Evolutionary conservation across 2,888 invertebrate genomes (phyloP).

Genomic region (Marronus borbonicus): DNA sequence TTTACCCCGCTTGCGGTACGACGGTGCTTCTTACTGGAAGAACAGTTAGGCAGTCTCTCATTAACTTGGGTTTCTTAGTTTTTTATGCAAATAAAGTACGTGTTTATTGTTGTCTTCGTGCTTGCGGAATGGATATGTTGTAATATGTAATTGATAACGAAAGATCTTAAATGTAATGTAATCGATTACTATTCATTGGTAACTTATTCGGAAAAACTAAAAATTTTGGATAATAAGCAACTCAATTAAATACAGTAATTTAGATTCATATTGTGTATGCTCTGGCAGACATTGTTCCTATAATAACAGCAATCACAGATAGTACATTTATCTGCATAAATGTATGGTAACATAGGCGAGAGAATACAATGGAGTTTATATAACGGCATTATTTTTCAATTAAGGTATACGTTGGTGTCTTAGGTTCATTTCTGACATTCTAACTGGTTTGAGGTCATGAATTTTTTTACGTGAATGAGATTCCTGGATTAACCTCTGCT

Average conservation of each 20-base stretch:
- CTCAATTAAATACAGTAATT: background rate
- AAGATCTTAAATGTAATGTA: too few relatives aligned
- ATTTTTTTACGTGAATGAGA: background rate
- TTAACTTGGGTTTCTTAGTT: too few relatives aligned
- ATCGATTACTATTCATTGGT: too few relatives aligned
- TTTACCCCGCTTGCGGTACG: too few relatives aligned
- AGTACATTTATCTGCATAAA: slow-evolving; percentile 20
- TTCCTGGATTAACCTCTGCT: background rate
- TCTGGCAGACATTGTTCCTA: slow-evolving; percentile 15
- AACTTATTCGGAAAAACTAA: too few relatives aligned
- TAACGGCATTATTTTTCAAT: slow-evolving; percentile 28
- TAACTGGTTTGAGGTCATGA: background rate
- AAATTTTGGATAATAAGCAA: background rate
- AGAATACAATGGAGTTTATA: slow-evolving; percentile 14
- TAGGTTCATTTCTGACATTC: slow-evolving; percentile 16
- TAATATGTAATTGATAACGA: too few relatives aligned
- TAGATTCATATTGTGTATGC: slow-evolving; percentile 3
- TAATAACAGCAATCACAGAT: slow-evolving; percentile 29
- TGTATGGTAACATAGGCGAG: background rate
- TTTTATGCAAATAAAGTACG: too few relatives aligned
- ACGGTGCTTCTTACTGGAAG: too few relatives aligned
- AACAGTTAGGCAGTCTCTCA: too few relatives aligned
- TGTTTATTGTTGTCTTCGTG: too few relatives aligned
- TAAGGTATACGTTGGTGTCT: background rate
- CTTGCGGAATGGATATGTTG: too few relatives aligned